These are phyloP conservation scores for Mionectes macconnelli DNA, from an alignment of 2,113 vertebrate genomes.

Conservation along the genomic window DNA sequence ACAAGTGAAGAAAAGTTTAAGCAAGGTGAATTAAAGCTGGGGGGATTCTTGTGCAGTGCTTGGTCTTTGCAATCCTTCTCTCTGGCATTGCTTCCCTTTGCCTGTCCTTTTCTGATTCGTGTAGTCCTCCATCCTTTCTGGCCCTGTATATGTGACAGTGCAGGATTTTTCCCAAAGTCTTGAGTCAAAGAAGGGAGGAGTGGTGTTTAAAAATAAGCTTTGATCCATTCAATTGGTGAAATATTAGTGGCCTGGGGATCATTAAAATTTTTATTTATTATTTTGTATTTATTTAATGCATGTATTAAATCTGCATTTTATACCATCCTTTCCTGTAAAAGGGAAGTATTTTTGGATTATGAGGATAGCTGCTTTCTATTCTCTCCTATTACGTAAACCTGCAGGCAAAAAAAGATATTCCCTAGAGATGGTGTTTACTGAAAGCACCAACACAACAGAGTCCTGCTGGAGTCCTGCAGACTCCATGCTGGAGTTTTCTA, in stretches of 20 bases:
- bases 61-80: neutral
- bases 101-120: neutral
- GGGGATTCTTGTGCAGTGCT: neutral
- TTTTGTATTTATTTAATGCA: neutral
- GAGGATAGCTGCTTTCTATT: neutral
- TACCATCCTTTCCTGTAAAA: neutral
- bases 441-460: neutral
- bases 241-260: neutral
- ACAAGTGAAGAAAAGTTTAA: slow-evolving; percentile 19
- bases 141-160: neutral
- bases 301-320: neutral
- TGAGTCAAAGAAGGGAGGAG: neutral
- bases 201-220: neutral
- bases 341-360: neutral
- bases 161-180: neutral
- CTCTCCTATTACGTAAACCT: slow-evolving; percentile 4
- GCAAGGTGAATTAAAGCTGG: neutral
- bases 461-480: neutral
- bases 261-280: neutral
- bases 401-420: neutral
- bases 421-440: neutral
- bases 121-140: neutral
- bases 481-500: neutral
- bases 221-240: neutral
- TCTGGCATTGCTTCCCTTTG: slow-evolving; percentile 10